Evolutionary conservation across 2,888 invertebrate species (phyloP), one percentile per base, ranked within the genome.

Genomic region (Pterobdella sp.): DNA sequence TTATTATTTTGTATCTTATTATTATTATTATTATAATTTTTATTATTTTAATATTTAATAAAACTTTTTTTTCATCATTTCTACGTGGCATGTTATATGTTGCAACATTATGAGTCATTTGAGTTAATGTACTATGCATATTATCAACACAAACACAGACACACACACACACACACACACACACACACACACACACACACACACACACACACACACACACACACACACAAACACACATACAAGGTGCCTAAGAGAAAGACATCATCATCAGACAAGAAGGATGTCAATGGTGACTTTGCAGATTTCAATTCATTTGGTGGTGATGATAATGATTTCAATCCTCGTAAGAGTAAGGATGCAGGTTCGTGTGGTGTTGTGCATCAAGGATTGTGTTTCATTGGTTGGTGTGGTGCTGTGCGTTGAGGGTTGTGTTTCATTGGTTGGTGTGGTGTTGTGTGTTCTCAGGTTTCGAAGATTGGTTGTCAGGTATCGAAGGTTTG

Each of bases 271-370:
- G 35, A 29, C 65, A 52, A 49, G 4, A 37, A 60, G 31, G 63
- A 68, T 34, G 75, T 70, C 26, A 76, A 77, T 73, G 80, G 80
- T 60, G 80, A 81, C 72, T 82, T 81, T 76, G 80, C 80, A 65
- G 80, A 80, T 70, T 74, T 74, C 56, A n/a, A 37, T 26, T 42
- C 72, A 26, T 66, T 72, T 56, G 72, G 66, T 0, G 72, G 42
- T 32, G 42, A 32, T 68, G 36, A 68, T 26, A 31, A 35, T 42
- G 42, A 35, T 68, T 37, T 29, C 29, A 29, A 42, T 22, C 31
- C 49, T 26, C 22, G 29, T 29, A 49, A 36, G n/a, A n/a, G n/a
- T n/a, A n/a, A n/a, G n/a, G n/a, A n/a, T n/a, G n/a, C n/a, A n/a
- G n/a, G n/a, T n/a, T n/a, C n/a, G n/a, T n/a, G n/a, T n/a, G n/a